Percentiles rank a stretch among this genome's conserved stretches.
Evolutionary conservation across 2,113 vertebrate genomes (phyloP).

Genomic region (Redunca redunca): DNA sequence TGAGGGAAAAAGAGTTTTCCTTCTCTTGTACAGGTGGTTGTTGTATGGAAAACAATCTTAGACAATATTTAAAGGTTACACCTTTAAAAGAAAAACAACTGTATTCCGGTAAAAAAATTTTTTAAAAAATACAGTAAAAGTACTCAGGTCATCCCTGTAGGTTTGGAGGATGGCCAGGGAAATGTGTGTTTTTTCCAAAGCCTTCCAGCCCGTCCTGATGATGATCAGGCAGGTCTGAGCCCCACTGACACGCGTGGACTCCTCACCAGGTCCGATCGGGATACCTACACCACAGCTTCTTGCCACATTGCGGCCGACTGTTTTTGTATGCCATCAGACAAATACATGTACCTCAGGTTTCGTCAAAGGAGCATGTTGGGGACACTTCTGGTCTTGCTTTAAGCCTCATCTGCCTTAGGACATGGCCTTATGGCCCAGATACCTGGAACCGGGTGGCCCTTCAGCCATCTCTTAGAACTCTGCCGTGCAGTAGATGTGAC

Average conservation of each 20-base stretch:
- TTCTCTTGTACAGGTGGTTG: not conserved
- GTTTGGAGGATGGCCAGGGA: not conserved
- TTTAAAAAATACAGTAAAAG: not conserved
- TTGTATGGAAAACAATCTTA: not conserved
- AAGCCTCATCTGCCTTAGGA: not conserved
- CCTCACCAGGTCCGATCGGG: not conserved
- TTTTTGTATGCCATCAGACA: not conserved
- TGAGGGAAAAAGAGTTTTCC: not conserved
- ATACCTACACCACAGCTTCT: rapidly evolving
- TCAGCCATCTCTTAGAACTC: not conserved
- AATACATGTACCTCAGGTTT: not conserved
- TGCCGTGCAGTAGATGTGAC: not conserved
- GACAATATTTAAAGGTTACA: not conserved
- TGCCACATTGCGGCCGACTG: rapidly evolving
- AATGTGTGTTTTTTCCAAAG: not conserved
- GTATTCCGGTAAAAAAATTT: not conserved
- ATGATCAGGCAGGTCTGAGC: not conserved
- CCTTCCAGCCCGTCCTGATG: not conserved
- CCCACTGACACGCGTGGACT: not conserved
- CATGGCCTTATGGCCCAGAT: not conserved
- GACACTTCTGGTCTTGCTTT: not conserved
- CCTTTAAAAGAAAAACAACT: not conserved
- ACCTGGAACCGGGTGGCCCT: not conserved
- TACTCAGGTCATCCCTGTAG: not conserved
- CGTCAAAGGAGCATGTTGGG: not conserved